These are phyloP conservation scores for Corythaeola cristata DNA, from an alignment of 2,113 vertebrate species.

Conservation along the genomic window DNA sequence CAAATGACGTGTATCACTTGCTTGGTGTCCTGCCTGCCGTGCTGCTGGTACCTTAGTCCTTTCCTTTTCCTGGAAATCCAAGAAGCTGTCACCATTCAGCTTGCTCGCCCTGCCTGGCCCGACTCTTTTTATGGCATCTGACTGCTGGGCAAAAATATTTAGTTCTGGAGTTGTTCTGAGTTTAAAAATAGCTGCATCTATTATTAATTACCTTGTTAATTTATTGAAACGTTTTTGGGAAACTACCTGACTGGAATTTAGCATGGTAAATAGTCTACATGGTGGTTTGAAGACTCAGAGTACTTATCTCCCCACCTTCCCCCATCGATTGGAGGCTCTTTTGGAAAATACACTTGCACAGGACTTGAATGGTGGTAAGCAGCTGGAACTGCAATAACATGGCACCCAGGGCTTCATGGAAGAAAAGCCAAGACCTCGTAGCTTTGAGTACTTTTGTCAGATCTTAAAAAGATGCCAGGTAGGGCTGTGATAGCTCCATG, in stretches of 20 bases:
- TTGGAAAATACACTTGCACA: background rate
- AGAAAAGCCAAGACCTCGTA: background rate
- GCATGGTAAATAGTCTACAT: background rate
- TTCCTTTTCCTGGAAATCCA: background rate
- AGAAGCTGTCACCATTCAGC: background rate
- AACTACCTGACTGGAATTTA: background rate
- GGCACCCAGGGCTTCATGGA: background rate
- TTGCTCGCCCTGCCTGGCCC: background rate
- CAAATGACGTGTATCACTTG: background rate
- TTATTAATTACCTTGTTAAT: background rate
- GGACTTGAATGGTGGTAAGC: background rate
- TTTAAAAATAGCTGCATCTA: background rate
- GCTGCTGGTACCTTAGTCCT: background rate
- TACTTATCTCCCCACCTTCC: background rate
- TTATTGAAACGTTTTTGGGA: background rate
- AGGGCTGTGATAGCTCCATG: background rate
- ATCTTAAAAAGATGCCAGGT: background rate
- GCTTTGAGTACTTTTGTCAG: background rate
- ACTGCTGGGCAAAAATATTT: background rate
- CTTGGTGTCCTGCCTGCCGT: background rate
- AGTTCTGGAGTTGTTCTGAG: background rate
- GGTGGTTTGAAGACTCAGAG: background rate
- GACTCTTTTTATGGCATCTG: background rate
- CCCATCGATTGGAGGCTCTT: background rate
- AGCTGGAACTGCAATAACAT: background rate